Percentiles rank a stretch among this genome's conserved stretches.
phyloP scores from a whole-genome alignment of 2,113 vertebrate genomes.

The Takifugu bimaculatus region DNA sequence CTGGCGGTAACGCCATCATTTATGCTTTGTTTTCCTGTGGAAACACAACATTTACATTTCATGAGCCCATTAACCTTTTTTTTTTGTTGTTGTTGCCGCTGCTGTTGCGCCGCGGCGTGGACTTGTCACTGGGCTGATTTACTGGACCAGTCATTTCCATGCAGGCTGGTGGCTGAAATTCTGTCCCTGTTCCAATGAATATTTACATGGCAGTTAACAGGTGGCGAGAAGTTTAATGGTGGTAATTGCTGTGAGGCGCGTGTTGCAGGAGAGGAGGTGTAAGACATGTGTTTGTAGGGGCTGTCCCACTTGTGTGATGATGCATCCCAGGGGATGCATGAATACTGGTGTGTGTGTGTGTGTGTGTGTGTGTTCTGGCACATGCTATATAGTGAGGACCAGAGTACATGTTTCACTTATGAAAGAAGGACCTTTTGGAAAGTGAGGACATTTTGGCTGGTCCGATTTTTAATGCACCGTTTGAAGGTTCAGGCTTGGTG shows the following conservation, averaged over 20 bases:
- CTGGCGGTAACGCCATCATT: constrained; percentile 4
- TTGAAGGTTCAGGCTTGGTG: too few relatives aligned
- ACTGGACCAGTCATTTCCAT: constrained; percentile 79
- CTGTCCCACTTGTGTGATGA: constrained; percentile 33
- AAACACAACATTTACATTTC: constrained; percentile 63
- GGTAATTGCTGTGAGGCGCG: constrained; percentile 89
- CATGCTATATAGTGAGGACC: constrained; percentile 1
- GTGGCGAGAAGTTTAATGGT: constrained; percentile 95
- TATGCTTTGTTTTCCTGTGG: constrained; percentile 36
- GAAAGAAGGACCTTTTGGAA: too few relatives aligned
- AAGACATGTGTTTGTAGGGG: constrained; percentile 29
- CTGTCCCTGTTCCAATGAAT: constrained; percentile 88
- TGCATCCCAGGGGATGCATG: constrained; percentile 28
- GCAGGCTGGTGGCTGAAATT: constrained; percentile 78
- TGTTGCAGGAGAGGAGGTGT: constrained; percentile 81
- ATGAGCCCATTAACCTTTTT: constrained; percentile 57
- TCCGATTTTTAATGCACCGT: too few relatives aligned
- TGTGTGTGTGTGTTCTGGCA: constrained; percentile 6
- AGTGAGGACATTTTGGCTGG: too few relatives aligned
- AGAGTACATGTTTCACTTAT: too few relatives aligned
- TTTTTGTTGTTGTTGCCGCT: not conserved
- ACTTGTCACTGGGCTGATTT: constrained; percentile 90
- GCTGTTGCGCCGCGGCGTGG: constrained; percentile 61
- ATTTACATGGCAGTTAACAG: constrained; percentile 99
- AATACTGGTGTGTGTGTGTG: constrained; percentile 4